phyloP scores from a whole-genome alignment of 2,113 vertebrate genomes.

The Orthonyx spaldingii region DNA sequence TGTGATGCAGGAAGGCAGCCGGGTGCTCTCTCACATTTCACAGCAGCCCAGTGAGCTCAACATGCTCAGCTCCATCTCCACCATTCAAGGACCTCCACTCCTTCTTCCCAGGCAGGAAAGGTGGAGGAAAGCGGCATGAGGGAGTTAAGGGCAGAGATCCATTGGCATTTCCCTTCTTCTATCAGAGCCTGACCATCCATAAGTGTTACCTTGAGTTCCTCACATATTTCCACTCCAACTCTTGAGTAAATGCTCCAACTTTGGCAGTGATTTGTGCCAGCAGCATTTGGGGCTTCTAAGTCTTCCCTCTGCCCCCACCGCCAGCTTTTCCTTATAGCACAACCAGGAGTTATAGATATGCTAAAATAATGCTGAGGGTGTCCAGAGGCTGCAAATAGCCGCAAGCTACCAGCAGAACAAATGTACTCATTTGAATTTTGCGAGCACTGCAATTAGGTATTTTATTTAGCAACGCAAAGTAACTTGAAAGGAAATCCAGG shows the following conservation, averaged over 20 bases:
- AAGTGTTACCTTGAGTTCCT: background rate
- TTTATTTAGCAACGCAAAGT: conserved; percentile 52
- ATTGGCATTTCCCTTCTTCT: background rate
- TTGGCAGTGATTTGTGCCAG: background rate
- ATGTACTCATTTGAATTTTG: conserved; percentile 33
- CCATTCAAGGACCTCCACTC: background rate
- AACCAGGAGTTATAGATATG: conserved; percentile 6
- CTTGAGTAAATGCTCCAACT: background rate
- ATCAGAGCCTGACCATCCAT: background rate
- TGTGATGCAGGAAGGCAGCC: background rate
- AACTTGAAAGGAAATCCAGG: conserved; percentile 54
- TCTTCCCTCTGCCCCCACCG: background rate
- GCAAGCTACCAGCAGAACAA: conserved; percentile 1
- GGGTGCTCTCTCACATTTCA: background rate
- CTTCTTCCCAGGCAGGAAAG: background rate
- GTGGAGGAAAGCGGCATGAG: background rate
- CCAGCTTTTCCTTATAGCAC: background rate
- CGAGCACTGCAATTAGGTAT: conserved; percentile 32
- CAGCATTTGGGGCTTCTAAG: background rate
- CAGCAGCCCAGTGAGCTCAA: background rate
- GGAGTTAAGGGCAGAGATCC: background rate
- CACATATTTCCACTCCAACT: background rate
- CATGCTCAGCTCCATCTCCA: background rate
- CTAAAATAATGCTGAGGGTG: conserved; percentile 14
- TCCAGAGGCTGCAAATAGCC: conserved; percentile 27